These are phyloP conservation scores for Macrotrachela quadricornifera DNA, from an alignment of 1,140 invertebrate genomes.

Conservation along the genomic window DNA sequence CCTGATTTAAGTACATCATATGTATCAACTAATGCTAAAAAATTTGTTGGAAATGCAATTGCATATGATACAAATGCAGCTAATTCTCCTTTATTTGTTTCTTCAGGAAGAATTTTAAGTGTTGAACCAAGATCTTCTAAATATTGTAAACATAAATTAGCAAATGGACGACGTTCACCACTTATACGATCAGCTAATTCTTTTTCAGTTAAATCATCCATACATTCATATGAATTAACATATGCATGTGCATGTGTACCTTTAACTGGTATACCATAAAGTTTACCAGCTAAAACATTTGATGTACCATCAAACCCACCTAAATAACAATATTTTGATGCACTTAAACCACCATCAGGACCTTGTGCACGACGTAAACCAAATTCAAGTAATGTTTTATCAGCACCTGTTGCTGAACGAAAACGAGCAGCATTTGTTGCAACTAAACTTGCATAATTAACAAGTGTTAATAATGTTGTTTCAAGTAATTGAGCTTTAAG, in stretches of 20 bases:
- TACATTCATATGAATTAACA: slow-evolving; percentile 67
- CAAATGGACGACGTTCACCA: neutral
- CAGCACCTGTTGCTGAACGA: slow-evolving; percentile 61
- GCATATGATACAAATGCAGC: slow-evolving; percentile 87
- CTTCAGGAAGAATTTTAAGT: neutral
- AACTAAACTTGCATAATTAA: slow-evolving; percentile 67
- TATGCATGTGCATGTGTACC: slow-evolving; percentile 98
- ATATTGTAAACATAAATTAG: neutral
- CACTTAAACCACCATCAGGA: slow-evolving; percentile 90
- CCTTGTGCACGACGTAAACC: slow-evolving; percentile 86
- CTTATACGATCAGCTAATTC: neutral
- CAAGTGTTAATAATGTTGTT: slow-evolving; percentile 79
- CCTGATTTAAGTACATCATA: slow-evolving; percentile 91
- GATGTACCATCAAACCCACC: slow-evolving; percentile 93
- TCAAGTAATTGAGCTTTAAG: slow-evolving; percentile 86
- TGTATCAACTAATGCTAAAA: slow-evolving; percentile 88
- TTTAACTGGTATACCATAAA: slow-evolving; percentile 86
- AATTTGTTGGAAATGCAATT: slow-evolving; percentile 76
- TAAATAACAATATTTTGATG: slow-evolving; percentile 90
- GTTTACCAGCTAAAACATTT: slow-evolving; percentile 89
- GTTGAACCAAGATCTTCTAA: neutral
- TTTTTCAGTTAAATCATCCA: slow-evolving; percentile 24
- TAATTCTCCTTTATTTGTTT: slow-evolving; percentile 40
- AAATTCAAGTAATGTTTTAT: slow-evolving; percentile 64
- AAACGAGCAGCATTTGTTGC: slow-evolving; percentile 94